phyloP scores from a whole-genome alignment of 2,113 vertebrate species.

The Ictalurus punctatus region DNA sequence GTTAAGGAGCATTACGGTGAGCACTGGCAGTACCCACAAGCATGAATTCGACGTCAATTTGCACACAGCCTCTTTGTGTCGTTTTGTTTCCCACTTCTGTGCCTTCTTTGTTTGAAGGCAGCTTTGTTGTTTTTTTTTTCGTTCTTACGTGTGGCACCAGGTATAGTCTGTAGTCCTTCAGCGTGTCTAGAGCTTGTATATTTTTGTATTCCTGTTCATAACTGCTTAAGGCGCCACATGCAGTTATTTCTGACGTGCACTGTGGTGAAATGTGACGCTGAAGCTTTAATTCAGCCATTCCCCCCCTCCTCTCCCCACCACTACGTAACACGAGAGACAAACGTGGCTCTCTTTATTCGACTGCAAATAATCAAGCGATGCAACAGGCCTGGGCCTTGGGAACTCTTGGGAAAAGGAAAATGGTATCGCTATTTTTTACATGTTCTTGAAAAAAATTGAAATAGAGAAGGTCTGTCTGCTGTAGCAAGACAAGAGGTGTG shows the following conservation, averaged over 20 bases:
- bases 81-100: not conserved
- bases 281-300: constrained; percentile 43
- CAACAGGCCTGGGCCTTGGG: not conserved
- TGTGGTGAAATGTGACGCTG: constrained; percentile 62
- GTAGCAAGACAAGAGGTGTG: constrained; percentile 16
- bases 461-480: constrained; percentile 29
- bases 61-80: not conserved
- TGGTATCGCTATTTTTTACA: constrained; percentile 34
- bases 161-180: constrained; percentile 41
- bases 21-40: not conserved
- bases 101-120: constrained; percentile 2
- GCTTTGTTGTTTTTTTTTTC: too few species aligned
- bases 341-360: constrained; percentile 43
- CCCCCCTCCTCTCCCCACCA: constrained; percentile 16
- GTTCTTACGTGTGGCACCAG: not conserved
- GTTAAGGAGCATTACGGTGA: not conserved
- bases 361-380: constrained; percentile 52
- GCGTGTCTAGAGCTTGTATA: constrained; percentile 64
- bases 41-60: not conserved
- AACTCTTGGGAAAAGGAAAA: constrained; percentile 1
- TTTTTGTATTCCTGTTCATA: constrained; percentile 64
- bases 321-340: constrained; percentile 55
- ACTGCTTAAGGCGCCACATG: constrained; percentile 55
- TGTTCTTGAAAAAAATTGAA: not conserved
- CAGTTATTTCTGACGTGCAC: constrained; percentile 59